Evolutionary conservation across 2,113 vertebrate species (phyloP).

Genomic region (Bos indicus): DNA sequence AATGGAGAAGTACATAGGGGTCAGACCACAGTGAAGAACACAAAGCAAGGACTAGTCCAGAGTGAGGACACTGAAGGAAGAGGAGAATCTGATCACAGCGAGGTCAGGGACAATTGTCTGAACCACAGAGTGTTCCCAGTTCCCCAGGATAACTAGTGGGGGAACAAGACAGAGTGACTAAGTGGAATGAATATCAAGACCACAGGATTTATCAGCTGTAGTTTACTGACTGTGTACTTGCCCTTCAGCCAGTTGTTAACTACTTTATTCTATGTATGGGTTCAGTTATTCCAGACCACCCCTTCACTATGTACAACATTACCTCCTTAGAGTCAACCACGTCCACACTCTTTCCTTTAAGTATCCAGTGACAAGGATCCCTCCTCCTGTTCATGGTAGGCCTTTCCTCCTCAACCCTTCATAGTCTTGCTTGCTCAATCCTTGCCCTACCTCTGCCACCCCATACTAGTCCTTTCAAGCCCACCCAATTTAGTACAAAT

Average conservation of each 20-base stretch:
- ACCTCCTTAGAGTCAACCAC: not conserved
- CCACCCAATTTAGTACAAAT: not conserved
- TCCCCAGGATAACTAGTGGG: not conserved
- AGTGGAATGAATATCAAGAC: not conserved
- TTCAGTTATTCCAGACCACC: not conserved
- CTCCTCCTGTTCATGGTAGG: not conserved
- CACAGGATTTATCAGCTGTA: not conserved
- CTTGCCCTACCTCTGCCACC: accelerated
- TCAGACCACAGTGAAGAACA: not conserved
- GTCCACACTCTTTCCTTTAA: not conserved
- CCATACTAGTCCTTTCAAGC: not conserved
- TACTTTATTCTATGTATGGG: not conserved
- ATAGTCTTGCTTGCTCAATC: not conserved
- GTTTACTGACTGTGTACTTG: not conserved
- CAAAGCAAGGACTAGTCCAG: not conserved
- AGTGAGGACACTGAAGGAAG: not conserved
- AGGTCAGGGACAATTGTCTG: not conserved
- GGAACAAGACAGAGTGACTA: not conserved
- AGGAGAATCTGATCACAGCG: not conserved
- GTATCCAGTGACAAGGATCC: not conserved
- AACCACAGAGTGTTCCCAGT: not conserved
- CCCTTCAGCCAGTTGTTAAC: not conserved
- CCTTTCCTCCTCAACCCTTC: not conserved
- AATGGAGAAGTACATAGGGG: not conserved
- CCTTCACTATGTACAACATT: not conserved